These are phyloP conservation scores for Oncorhynchus nerka DNA, from an alignment of 2,113 vertebrate species.

Conservation along the genomic window DNA sequence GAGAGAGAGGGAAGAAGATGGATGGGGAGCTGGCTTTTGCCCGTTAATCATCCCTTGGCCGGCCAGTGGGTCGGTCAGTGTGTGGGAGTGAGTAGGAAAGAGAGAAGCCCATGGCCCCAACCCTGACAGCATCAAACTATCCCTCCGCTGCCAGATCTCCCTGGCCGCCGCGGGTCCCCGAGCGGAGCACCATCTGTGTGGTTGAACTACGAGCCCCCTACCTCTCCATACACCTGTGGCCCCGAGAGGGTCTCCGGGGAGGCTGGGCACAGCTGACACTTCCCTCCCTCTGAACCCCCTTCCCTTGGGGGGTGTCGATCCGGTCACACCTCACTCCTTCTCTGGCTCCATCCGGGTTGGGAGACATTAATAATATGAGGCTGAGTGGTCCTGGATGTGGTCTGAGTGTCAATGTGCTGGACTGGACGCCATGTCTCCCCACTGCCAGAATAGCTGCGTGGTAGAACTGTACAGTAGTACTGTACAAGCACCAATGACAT, in stretches of 20 bases:
- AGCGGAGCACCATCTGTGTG: conserved; percentile 40
- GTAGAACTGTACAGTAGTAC: no score
- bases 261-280: conserved; percentile 38
- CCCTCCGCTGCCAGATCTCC: conserved; percentile 34
- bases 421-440: conserved; percentile 1
- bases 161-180: conserved; percentile 29
- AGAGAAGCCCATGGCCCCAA: conserved; percentile 19
- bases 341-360: conserved; percentile 1
- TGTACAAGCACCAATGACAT: no score
- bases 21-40: conserved; percentile 31
- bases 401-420: conserved; percentile 1
- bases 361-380: conserved; percentile 17
- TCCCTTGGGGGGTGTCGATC: neutral
- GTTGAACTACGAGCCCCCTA: conserved; percentile 27
- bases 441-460: conserved; percentile 1
- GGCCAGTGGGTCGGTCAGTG: neutral
- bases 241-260: conserved; percentile 24
- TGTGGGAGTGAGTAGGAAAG: conserved; percentile 10
- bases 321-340: neutral
- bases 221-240: conserved; percentile 52
- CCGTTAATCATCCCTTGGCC: conserved; percentile 43
- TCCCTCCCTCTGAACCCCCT: neutral
- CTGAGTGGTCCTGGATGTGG: conserved; percentile 28
- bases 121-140: conserved; percentile 26
- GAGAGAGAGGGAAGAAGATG: conserved; percentile 38